phyloP scores from a whole-genome alignment of 1,140 invertebrate genomes.

The Heliconius hewitsoni region DNA sequence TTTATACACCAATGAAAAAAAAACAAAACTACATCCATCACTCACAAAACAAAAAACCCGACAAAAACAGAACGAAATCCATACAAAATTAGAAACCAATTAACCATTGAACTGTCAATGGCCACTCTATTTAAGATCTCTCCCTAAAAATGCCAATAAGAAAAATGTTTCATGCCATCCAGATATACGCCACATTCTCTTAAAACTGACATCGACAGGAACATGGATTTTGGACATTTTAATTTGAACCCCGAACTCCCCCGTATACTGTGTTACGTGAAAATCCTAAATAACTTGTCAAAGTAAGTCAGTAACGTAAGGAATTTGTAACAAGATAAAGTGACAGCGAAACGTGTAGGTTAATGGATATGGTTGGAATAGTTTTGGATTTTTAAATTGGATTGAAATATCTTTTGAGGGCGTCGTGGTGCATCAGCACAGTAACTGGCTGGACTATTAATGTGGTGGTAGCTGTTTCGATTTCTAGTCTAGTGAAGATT shows the following conservation, averaged over 20 bases:
- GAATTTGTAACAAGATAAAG: constrained; percentile 58
- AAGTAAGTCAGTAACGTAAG: constrained; percentile 46
- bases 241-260: constrained; percentile 68
- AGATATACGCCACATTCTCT: constrained; percentile 51
- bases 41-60: neutral
- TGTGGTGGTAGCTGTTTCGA: neutral
- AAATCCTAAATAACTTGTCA: constrained; percentile 48
- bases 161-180: constrained; percentile 52
- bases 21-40: neutral
- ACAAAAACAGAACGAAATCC: neutral
- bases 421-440: neutral
- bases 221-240: constrained; percentile 73
- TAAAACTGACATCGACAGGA: constrained; percentile 48
- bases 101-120: constrained; percentile 50
- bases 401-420: neutral
- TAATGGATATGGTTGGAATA: constrained; percentile 18
- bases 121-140: constrained; percentile 51
- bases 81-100: constrained; percentile 64
- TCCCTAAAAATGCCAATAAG: constrained; percentile 38
- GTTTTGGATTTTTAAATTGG: constrained; percentile 9
- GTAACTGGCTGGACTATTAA: neutral
- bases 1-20: too few relatives aligned
- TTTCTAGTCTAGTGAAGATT: too few relatives aligned
- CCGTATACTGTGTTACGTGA: constrained; percentile 47
- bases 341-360: constrained; percentile 40